Evolutionary conservation across 2,113 vertebrate genomes (phyloP).

Genomic region (Callocephalon fimbriatum): DNA sequence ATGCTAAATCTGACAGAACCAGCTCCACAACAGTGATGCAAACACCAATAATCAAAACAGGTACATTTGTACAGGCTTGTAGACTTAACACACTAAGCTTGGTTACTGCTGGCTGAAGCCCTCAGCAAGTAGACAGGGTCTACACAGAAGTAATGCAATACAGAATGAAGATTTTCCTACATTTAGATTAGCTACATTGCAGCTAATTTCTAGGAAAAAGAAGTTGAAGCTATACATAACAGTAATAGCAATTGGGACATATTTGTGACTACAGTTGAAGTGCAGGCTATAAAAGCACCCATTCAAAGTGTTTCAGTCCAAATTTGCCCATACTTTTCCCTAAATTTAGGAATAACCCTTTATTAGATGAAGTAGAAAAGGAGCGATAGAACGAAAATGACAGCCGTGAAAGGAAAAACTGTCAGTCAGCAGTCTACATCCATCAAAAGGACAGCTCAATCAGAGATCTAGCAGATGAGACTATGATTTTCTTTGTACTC

Average conservation of each 20-base stretch:
- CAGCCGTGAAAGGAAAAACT: slow-evolving; percentile 10
- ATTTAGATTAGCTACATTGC: not conserved
- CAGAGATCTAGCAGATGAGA: not conserved
- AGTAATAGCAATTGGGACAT: not conserved
- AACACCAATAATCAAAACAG: not conserved
- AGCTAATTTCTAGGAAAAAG: not conserved
- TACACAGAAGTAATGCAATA: not conserved
- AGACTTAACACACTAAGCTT: not conserved
- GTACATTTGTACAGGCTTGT: not conserved
- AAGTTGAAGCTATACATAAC: not conserved
- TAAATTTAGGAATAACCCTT: not conserved
- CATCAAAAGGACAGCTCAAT: slow-evolving; percentile 14
- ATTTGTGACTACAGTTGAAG: not conserved
- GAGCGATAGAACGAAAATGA: not conserved
- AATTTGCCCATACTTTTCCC: not conserved
- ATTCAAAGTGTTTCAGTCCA: not conserved
- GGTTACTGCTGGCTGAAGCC: not conserved
- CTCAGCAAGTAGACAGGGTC: not conserved
- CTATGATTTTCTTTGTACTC: not conserved
- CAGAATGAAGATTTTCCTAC: not conserved
- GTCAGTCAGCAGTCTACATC: not conserved
- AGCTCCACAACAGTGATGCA: not conserved
- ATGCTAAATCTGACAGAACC: not conserved
- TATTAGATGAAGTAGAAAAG: slow-evolving; percentile 4
- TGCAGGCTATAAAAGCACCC: not conserved